Conservation (phyloP, 2,888 invertebrate species). For the Eremobia ochroleuca region DNA sequence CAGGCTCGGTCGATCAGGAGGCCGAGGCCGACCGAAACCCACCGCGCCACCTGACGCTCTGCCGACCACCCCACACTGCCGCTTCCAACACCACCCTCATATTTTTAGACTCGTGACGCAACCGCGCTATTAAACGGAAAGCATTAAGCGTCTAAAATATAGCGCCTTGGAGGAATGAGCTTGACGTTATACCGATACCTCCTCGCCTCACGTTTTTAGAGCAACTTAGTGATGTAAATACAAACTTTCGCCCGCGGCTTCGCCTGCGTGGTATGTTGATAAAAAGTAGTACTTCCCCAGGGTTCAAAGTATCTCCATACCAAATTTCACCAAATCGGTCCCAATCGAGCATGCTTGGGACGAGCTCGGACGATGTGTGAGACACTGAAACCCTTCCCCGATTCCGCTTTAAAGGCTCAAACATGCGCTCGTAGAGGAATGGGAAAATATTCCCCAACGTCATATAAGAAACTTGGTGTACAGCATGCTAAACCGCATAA, state of each 20-base stretch:
- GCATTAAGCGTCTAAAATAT: slow-evolving; percentile 71
- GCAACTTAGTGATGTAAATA: not conserved
- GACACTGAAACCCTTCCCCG: too few species aligned
- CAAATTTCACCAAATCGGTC: not conserved
- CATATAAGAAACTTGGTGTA: too few species aligned
- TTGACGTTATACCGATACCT: slow-evolving; percentile 18
- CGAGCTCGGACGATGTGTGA: too few species aligned
- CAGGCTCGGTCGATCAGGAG: slow-evolving; percentile 82
- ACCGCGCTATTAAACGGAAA: slow-evolving; percentile 78
- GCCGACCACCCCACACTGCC: slow-evolving; percentile 76
- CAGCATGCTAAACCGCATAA: too few species aligned
- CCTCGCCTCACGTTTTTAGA: not conserved
- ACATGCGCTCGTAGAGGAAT: too few species aligned
- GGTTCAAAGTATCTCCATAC: not conserved
- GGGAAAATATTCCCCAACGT: too few species aligned
- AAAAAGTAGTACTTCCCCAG: not conserved
- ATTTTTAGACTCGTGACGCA: slow-evolving; percentile 89
- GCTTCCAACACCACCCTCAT: slow-evolving; percentile 79
- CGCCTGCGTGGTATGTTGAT: not conserved
- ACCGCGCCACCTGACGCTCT: slow-evolving; percentile 71
- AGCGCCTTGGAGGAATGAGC: slow-evolving; percentile 72
- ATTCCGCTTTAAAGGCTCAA: too few species aligned
- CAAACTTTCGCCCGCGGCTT: not conserved
- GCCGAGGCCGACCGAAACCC: slow-evolving; percentile 79
- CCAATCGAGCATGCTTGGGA: too few species aligned